phyloP scores from a whole-genome alignment of 2,888 invertebrate species.

The Megastigmus dorsalis region DNA sequence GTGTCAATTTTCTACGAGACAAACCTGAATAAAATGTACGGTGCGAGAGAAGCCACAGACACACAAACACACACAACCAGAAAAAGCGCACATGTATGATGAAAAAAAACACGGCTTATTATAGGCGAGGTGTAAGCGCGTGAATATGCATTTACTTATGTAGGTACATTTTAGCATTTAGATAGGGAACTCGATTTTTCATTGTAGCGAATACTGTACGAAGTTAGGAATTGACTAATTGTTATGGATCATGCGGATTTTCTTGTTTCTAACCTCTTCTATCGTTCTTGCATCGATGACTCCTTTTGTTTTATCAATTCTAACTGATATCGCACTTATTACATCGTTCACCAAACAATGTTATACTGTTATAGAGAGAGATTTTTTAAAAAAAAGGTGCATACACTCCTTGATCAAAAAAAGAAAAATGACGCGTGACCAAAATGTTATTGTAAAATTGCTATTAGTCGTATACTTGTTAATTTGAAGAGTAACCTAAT shows the following conservation, averaged over 20 bases:
- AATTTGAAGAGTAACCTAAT: too few relatives aligned
- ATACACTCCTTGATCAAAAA: not conserved
- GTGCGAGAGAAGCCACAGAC: conserved; percentile 23
- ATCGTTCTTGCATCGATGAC: too few relatives aligned
- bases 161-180: conserved; percentile 35
- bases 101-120: conserved; percentile 35
- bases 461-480: too few relatives aligned
- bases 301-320: too few relatives aligned
- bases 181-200: conserved; percentile 36
- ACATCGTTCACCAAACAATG: too few relatives aligned
- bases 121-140: conserved; percentile 53
- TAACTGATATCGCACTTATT: too few relatives aligned
- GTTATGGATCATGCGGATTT: conserved; percentile 16
- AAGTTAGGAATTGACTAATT: conserved; percentile 36
- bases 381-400: not conserved
- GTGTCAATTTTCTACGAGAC: conserved; percentile 73
- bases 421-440: too few relatives aligned
- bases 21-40: conserved; percentile 40
- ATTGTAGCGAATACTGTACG: conserved; percentile 31
- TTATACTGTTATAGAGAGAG: too few relatives aligned
- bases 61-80: conserved; percentile 12
- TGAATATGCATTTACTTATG: conserved; percentile 51
- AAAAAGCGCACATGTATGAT: conserved; percentile 47
- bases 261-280: conserved; percentile 14
- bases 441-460: conserved; percentile 12